Percentiles rank a stretch among this genome's conserved stretches.
Conservation (phyloP, 2,113 vertebrate species). For the Ptilorrhoa leucosticta region DNA sequence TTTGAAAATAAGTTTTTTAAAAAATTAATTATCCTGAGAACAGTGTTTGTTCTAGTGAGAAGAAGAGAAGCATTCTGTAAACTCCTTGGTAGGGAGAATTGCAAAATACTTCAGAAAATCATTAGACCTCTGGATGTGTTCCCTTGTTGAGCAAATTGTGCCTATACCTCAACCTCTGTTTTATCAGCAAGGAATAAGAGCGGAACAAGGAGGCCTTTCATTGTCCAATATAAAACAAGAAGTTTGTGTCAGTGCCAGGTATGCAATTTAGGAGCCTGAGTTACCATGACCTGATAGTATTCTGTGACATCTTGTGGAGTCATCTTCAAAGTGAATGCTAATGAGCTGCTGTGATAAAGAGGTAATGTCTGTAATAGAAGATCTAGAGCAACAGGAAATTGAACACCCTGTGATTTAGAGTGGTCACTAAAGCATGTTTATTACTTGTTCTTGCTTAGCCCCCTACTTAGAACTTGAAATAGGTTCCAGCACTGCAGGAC, state of each 20-base stretch:
- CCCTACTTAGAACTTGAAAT: neutral
- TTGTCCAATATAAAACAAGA: neutral
- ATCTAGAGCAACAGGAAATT: neutral
- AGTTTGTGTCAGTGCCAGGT: neutral
- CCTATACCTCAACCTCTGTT: neutral
- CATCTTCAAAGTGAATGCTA: neutral
- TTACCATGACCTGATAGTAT: neutral
- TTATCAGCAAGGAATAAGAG: neutral
- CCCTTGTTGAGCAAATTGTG: neutral
- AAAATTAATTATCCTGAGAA: conserved; percentile 1
- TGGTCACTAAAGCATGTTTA: neutral
- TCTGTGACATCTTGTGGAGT: neutral
- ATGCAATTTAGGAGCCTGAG: neutral
- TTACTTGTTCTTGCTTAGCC: neutral
- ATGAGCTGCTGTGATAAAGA: neutral
- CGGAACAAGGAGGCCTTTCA: neutral
- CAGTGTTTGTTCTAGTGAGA: neutral
- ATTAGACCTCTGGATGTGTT: neutral
- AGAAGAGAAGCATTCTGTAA: neutral
- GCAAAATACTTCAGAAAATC: neutral
- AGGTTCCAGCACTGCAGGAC: neutral
- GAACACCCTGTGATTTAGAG: neutral
- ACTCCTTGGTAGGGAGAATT: neutral
- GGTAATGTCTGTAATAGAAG: neutral
- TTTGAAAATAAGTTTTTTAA: neutral